Percentiles rank a stretch among this genome's conserved stretches.
Evolutionary conservation across 2,888 invertebrate species (phyloP).

Genomic region (Panopea generosa): DNA sequence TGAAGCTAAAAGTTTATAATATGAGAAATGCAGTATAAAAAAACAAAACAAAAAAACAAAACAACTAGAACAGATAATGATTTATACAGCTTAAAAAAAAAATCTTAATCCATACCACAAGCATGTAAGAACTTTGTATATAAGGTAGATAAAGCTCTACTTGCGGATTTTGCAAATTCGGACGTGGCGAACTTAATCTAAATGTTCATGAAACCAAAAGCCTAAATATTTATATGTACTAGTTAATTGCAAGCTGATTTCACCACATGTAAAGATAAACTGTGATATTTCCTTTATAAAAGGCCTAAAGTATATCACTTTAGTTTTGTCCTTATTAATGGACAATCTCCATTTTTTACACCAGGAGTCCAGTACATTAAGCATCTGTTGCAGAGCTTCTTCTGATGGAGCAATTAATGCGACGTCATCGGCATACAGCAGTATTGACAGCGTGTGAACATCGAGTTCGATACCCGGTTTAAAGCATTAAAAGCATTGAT

Average conservation of each 20-base stretch:
- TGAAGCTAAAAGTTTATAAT: no score
- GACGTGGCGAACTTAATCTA: no score
- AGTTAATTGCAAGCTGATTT: conserved; percentile 6
- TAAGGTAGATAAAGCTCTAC: no score
- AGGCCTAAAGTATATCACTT: conserved; percentile 21
- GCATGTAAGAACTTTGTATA: conserved; percentile 4
- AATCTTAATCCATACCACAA: conserved; percentile 23
- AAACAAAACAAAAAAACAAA: no score
- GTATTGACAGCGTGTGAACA: conserved; percentile 15
- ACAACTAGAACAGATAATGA: conserved; percentile 21
- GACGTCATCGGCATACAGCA: conserved; percentile 24
- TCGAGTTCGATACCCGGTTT: conserved; percentile 8
- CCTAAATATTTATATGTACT: conserved; percentile 45
- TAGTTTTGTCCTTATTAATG: conserved; percentile 21
- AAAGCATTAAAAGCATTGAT: conserved; percentile 1
- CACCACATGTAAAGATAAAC: background rate
- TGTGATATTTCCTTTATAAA: background rate
- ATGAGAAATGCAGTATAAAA: no score
- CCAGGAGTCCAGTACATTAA: no score
- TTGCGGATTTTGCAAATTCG: no score
- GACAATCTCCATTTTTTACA: no score
- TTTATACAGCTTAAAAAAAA: conserved; percentile 18
- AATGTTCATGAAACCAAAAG: conserved; percentile 46
- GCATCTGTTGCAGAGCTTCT: no score
- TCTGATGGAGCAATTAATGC: no score